Evolutionary conservation across 2,888 invertebrate genomes (phyloP), one percentile per base, ranked within the genome.

Genomic region (Piscicola geometra): DNA sequence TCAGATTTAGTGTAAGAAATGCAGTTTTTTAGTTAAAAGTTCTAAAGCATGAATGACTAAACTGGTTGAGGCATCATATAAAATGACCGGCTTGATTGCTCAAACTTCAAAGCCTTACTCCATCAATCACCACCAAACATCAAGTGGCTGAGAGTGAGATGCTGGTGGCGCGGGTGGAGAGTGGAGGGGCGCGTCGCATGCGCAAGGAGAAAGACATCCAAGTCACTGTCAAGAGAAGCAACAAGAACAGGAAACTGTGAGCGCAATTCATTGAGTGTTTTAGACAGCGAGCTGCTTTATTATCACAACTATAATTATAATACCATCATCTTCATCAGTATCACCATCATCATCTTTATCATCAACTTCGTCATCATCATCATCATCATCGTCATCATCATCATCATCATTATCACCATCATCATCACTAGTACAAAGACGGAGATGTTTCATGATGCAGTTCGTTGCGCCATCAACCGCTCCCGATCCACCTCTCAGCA

Each of bases 391-490:
- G 15, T 41, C 41, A 41, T 41, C 41, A 41, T 41, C 41, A 41
- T 41, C 41, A 41, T 41, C 41, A 41, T 41, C 41, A 41, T 41
- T 15, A 41, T 41, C 41, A 41, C 15, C 41, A 41, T 41, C 41
- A 41, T 25, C 60, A 56, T n/a, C 9, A 36, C 15, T 35, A 73
- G 73, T 12, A 64, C 73, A 28, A 47, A 52, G 25, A 64, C 52
- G 3, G 73, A 73, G 73, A 32, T 35, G 73, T 50, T 64, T n/a
- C 32, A 32, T 32, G 64, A 64, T 73, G 73, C 52, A 36, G 35
- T 73, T 0, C 56, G 73, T 18, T 73, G 73, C 36, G 73, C 73
- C 52, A 60, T 73, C 9, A 73, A 73, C 52, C 1, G 73, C 21
- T 56, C 60, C 21, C 21, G 60, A 5, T 56, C 60, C n/a, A 56